Percentiles rank a stretch among this genome's conserved stretches.
phyloP scores from a whole-genome alignment of 2,113 vertebrate genomes.

The Benitochromis conjunctus region DNA sequence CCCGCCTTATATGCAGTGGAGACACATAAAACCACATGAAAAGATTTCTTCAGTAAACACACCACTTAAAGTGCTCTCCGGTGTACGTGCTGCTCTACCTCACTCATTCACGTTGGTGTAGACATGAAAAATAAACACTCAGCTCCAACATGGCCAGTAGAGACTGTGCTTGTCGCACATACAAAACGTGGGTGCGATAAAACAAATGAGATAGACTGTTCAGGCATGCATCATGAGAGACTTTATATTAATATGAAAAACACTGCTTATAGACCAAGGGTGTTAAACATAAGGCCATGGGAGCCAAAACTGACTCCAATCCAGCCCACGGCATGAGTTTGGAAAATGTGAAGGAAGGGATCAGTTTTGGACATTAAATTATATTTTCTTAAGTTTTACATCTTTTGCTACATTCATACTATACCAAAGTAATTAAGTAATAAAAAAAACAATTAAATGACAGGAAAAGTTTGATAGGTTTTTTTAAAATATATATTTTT shows the following conservation, averaged over 20 bases:
- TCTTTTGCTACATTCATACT: not conserved
- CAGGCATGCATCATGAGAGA: not conserved
- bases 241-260: not conserved
- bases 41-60: constrained; percentile 36
- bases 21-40: constrained; percentile 48
- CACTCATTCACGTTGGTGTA: not conserved
- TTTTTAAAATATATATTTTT: too few relatives aligned
- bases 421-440: not conserved
- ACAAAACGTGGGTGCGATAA: not conserved
- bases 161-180: not conserved
- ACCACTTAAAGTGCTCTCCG: not conserved
- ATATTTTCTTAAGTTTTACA: not conserved
- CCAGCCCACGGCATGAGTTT: fast-evolving
- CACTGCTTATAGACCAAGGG: not conserved
- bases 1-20: constrained; percentile 56
- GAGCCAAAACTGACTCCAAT: not conserved
- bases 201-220: not conserved
- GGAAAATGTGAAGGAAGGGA: not conserved
- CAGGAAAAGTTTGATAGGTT: not conserved
- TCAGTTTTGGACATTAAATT: not conserved
- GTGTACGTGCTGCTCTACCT: not conserved
- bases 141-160: constrained; percentile 15
- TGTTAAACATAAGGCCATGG: not conserved
- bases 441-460: not conserved
- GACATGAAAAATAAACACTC: constrained; percentile 19